Evolutionary conservation across 2,888 invertebrate species (phyloP).

Genomic region (Dryadula phaetusa): DNA sequence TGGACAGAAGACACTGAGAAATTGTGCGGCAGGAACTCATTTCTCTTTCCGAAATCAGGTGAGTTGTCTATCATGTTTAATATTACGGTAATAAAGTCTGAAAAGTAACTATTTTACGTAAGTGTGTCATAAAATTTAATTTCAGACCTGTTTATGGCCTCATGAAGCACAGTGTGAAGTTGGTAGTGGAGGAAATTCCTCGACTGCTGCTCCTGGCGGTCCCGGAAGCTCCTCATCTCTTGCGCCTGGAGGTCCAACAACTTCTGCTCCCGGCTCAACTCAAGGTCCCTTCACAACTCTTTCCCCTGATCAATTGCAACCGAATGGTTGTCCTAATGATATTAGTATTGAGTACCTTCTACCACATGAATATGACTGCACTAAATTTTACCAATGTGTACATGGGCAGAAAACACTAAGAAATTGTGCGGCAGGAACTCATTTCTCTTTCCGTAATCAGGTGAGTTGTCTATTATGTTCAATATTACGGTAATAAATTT

Average conservation of each 20-base stretch:
- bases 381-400: slow-evolving; percentile 15
- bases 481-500: too few species aligned
- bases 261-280: background rate
- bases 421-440: slow-evolving; percentile 22
- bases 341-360: background rate
- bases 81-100: too few species aligned
- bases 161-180: background rate
- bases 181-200: background rate
- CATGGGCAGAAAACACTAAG: slow-evolving; percentile 22
- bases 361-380: slow-evolving; percentile 24
- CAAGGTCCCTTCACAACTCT: background rate
- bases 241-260: background rate
- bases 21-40: slow-evolving; percentile 53
- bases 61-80: slow-evolving; percentile 25
- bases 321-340: slow-evolving; percentile 2
- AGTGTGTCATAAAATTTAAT: too few species aligned
- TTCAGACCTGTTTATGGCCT: background rate
- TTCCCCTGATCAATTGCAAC: background rate
- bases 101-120: too few species aligned
- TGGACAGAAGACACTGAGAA: slow-evolving; percentile 52
- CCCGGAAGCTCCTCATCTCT: background rate
- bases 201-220: too few species aligned
- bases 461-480: too few species aligned
- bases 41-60: slow-evolving; percentile 63
- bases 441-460: slow-evolving; percentile 28